Evolutionary conservation across 2,797 vertebrate species (phyloP).

Genomic region (Tenualosa ilisha): DNA sequence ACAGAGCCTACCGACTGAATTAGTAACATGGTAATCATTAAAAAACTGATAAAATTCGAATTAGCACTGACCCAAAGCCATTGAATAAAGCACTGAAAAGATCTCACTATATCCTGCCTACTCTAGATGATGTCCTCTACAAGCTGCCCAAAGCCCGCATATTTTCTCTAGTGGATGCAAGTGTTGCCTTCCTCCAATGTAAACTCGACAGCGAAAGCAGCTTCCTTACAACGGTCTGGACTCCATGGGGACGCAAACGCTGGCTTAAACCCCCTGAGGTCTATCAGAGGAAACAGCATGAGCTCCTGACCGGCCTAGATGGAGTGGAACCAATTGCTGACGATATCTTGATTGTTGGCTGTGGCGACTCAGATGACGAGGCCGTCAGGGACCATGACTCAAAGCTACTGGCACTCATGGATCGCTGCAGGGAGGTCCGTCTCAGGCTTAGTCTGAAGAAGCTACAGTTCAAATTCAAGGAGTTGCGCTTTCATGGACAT

Average conservation of each 20-base stretch:
- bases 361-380: constrained; percentile 35
- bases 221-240: constrained; percentile 64
- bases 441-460: background rate
- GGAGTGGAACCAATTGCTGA: constrained; percentile 34
- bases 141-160: constrained; percentile 60
- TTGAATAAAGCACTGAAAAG: constrained; percentile 60
- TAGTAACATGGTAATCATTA: constrained; percentile 16
- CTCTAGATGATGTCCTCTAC: constrained; percentile 62
- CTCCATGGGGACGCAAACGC: constrained; percentile 29
- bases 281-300: constrained; percentile 35
- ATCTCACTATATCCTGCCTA: constrained; percentile 60
- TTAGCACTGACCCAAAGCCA: constrained; percentile 63
- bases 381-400: constrained; percentile 27
- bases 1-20: constrained; percentile 30
- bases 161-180: constrained; percentile 53
- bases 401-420: constrained; percentile 33
- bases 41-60: too few relatives aligned
- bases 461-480: constrained; percentile 22
- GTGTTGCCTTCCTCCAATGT: constrained; percentile 1
- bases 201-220: constrained; percentile 23
- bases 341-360: constrained; percentile 38
- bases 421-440: constrained; percentile 10
- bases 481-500: background rate
- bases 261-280: constrained; percentile 30
- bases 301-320: constrained; percentile 31